Percentiles rank a stretch among this genome's conserved stretches.
These are phyloP conservation scores for Teleogryllus oceanicus DNA, from an alignment of 2,888 invertebrate species.

Conservation along the genomic window DNA sequence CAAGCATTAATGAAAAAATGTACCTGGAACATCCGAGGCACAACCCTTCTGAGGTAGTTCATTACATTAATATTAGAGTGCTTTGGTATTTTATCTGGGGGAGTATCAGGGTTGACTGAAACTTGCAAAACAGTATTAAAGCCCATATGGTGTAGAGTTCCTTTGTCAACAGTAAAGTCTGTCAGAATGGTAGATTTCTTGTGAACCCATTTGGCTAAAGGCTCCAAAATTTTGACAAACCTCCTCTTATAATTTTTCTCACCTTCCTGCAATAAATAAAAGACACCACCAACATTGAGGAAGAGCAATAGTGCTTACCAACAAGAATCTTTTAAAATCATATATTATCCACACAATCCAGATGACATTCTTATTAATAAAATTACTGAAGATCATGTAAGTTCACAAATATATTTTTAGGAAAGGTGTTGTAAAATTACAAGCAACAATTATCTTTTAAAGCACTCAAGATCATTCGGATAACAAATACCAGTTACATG, in stretches of 20 bases:
- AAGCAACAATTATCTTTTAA: no score
- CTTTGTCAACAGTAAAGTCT: slow-evolving; percentile 80
- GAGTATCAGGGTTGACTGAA: slow-evolving; percentile 50
- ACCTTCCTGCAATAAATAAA: slow-evolving; percentile 52
- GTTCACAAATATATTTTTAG: no score
- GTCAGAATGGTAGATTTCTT: slow-evolving; percentile 73
- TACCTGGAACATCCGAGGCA: slow-evolving; percentile 77
- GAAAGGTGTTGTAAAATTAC: no score
- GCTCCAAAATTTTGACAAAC: slow-evolving; percentile 78
- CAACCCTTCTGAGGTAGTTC: slow-evolving; percentile 81
- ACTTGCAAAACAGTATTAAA: slow-evolving; percentile 70
- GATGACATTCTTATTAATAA: no score
- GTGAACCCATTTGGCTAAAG: slow-evolving; percentile 67
- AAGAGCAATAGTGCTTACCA: no score
- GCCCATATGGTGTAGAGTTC: slow-evolving; percentile 72
- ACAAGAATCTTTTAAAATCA: no score
- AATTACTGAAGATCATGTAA: no score
- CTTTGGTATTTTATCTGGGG: slow-evolving; percentile 43
- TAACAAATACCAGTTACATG: no score
- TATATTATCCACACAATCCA: no score
- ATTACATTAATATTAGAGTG: slow-evolving; percentile 73
- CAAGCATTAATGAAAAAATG: neutral
- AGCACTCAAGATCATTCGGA: no score
- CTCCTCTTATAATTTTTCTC: slow-evolving; percentile 77
- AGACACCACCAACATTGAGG: neutral